Percentiles rank a stretch among this genome's conserved stretches.
Conservation (phyloP, 1,140 invertebrate genomes). For the Drosophila pandora region DNA sequence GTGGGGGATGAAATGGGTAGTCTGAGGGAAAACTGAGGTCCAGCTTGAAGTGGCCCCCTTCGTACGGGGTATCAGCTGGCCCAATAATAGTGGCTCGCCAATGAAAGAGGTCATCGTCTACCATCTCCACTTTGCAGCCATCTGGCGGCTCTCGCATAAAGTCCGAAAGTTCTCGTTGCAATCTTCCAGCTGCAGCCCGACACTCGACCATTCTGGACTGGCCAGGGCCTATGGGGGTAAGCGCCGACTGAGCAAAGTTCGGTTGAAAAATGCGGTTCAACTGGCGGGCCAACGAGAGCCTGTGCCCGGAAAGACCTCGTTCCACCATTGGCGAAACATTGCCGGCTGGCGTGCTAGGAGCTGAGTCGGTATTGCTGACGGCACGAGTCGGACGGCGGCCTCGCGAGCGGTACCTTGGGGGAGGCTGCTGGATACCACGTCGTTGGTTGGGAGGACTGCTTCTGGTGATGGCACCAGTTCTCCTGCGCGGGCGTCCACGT, state of each 20-base stretch:
- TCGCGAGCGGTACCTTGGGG: background rate
- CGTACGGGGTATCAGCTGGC: slow-evolving; percentile 90
- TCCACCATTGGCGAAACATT: background rate
- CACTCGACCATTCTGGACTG: background rate
- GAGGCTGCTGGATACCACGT: background rate
- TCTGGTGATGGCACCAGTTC: background rate
- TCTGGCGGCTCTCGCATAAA: slow-evolving; percentile 10
- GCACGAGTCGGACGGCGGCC: background rate
- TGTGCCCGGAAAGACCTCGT: background rate
- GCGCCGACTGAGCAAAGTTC: background rate
- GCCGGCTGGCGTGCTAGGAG: background rate
- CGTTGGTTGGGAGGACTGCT: background rate
- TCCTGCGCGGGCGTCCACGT: too few relatives aligned
- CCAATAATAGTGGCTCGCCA: slow-evolving; percentile 79
- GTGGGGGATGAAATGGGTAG: slow-evolving; percentile 91
- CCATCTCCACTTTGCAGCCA: slow-evolving; percentile 2
- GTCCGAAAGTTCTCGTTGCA: slow-evolving; percentile 3
- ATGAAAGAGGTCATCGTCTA: slow-evolving; percentile 11
- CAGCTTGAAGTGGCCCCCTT: slow-evolving; percentile 90
- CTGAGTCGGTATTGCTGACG: background rate
- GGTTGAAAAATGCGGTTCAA: background rate
- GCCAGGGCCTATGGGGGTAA: background rate
- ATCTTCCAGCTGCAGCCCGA: background rate
- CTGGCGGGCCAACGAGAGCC: background rate
- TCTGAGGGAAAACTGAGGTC: slow-evolving; percentile 90